Evolutionary conservation across 1,140 invertebrate species (phyloP), one percentile per base, ranked within the genome.

Genomic region (Brachionus sp.): DNA sequence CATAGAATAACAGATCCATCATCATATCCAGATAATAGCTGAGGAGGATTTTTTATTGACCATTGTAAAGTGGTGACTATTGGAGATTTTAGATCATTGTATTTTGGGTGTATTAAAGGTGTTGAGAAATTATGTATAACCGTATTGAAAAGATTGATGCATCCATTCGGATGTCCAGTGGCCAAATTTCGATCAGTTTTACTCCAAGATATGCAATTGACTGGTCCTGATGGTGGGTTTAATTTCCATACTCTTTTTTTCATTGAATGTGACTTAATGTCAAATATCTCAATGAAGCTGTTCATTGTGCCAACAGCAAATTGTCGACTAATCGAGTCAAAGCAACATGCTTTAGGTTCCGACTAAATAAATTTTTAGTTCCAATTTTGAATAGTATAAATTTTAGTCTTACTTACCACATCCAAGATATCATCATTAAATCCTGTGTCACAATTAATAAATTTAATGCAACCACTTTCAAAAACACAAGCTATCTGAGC

Each of bases 1-100:
- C 77, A 80, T 19, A 80, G 50, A 25, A 80, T 57, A 4, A 80
- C 77, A 35, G 77, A 80, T 5, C 77, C 77, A 25, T 80, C 77
- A 44, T 80, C 77, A 37, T 80, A 80, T 12, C 50, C 77, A 12
- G 77, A 37, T 23, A 35, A 50, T 16, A 80, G 33, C 10, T 80
- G 50, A 10, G 77, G 46, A 13, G 75, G 70, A 46, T 75, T 75
- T 75, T 46, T 75, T 23, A 46, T 10, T 5, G 70, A 75, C 37
- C 42, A 75, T 46, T 75, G 70, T 46, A 75, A 46, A 46, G 39
- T 46, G 9, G 39, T 46, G 2, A 75, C 70, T 19, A 12, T 25
- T 2, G 39, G 37, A 75, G 19, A 25, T 75, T 46, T 75, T 12
- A 46, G 16, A 46, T 44, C 37, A 75, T 25, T 75, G 5, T 25